A percentile compares a stretch with the other conserved stretches of the same genome.
Conservation (phyloP, 2,797 vertebrate species). For the Capromys pilorides region DNA sequence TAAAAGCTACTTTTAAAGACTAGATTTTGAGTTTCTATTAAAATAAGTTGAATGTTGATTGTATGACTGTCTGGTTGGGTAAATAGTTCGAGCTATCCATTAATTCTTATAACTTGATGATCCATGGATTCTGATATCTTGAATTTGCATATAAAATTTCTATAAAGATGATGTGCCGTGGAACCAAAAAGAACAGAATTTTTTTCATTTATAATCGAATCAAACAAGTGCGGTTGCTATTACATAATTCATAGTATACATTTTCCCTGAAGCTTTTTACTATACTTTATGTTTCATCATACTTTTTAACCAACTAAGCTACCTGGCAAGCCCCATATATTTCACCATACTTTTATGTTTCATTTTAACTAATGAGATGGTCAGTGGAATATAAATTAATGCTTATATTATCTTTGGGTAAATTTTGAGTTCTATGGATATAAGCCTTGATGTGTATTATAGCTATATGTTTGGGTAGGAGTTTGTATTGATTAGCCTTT, state of each 20-base stretch:
- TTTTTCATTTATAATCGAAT: constrained; percentile 41
- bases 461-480: neutral
- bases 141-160: constrained; percentile 34
- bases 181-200: constrained; percentile 27
- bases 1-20: constrained; percentile 54
- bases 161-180: constrained; percentile 27
- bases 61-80: constrained; percentile 6
- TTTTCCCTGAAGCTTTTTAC: constrained; percentile 30
- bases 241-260: constrained; percentile 20
- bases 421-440: neutral
- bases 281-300: neutral
- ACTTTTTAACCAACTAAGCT: neutral
- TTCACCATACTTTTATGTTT: neutral
- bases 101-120: constrained; percentile 8
- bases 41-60: constrained; percentile 17
- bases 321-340: neutral
- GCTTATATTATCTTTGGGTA: neutral
- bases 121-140: neutral
- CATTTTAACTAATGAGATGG: constrained; percentile 39
- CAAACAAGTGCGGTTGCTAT: neutral
- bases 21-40: constrained; percentile 6
- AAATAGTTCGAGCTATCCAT: neutral
- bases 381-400: neutral
- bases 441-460: neutral
- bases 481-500: constrained; percentile 18